Percentiles rank a stretch among this genome's conserved stretches.
Evolutionary conservation across 2,113 vertebrate species (phyloP).

Genomic region (rabbit (Oryctolagus cuniculus)): DNA sequence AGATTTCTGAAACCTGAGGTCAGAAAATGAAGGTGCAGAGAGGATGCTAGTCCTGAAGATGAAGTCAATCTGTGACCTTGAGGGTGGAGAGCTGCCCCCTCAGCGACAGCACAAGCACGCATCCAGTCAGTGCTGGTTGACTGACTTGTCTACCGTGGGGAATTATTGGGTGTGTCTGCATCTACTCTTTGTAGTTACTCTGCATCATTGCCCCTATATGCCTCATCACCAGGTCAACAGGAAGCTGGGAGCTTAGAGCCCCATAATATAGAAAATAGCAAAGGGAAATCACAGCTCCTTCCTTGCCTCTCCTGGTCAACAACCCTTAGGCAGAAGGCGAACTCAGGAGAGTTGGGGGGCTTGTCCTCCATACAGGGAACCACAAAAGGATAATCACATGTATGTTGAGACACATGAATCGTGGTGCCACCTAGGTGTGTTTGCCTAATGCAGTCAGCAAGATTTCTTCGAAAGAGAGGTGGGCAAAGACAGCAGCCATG

Average conservation of each 20-base stretch:
- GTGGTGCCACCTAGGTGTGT: background rate
- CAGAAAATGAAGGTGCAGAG: background rate
- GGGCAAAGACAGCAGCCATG: background rate
- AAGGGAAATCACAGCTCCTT: background rate
- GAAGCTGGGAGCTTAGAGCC: background rate
- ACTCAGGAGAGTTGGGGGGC: background rate
- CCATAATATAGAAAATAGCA: background rate
- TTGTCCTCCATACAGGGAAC: background rate
- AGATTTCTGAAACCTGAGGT: conserved; percentile 32
- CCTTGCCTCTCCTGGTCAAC: background rate
- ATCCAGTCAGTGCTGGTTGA: background rate
- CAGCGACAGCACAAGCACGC: background rate
- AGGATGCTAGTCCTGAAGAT: background rate
- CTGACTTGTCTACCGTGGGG: background rate
- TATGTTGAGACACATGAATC: background rate
- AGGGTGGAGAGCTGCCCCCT: background rate
- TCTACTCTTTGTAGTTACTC: background rate
- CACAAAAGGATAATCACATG: background rate
- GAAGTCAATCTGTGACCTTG: background rate
- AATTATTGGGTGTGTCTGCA: background rate
- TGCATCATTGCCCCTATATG: background rate
- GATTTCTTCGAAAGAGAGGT: background rate
- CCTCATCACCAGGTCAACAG: background rate
- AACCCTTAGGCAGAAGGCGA: background rate
- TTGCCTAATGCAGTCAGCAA: background rate